Base-by-base conservation (phyloP, 2,888 invertebrate genomes). In the Eupeodes luniger region DNA sequence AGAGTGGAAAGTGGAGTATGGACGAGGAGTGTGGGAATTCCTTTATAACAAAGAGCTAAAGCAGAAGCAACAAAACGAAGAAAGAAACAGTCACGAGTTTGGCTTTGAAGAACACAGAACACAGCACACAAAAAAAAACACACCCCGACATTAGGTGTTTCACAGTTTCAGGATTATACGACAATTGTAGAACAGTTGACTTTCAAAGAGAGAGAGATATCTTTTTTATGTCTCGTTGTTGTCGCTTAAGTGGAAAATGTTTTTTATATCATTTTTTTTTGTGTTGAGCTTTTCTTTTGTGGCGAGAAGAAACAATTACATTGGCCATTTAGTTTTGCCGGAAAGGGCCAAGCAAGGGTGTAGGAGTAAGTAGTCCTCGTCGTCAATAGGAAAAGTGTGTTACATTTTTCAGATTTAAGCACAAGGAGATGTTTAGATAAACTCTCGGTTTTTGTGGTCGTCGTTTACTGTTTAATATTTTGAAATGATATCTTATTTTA, bases 141-240 rank as follows among this genome's bases (percentile, higher is more conserved):
- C 66, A n/a, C 14, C 69, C 78, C 70, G 59, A 80, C 72, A 74
- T 61, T 77, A 81, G 74, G 74, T 81, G 83, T 84, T 88, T 66
- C 84, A 66, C 49, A 66, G 47, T 19, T 66, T 62, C 40, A 61
- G 72, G 78, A 83, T 87, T 87, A 83, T 83, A 77, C 83, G 74
- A 88, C 81, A 88, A 81, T 88, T 81, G 87, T 81, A 69, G 77
- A 81, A 74, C 81, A 81, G 80, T 88, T 88, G 87, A 78, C 87
- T 87, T 82, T 72, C 27, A 27, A 27, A 40, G 83, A 67, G 55
- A 83, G 62, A 44, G 44, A 40, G 80, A 87, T 80, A 80, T 76
- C 66, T 62, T 77, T 87, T 87, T 55, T 55, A 53, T 81, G 80
- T 83, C 83, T 87, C 61, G 76, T 84, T 84, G 87, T 84, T 72